These are phyloP conservation scores for Nyctalus aviator DNA, from an alignment of 2,797 vertebrate species.

Conservation along the genomic window DNA sequence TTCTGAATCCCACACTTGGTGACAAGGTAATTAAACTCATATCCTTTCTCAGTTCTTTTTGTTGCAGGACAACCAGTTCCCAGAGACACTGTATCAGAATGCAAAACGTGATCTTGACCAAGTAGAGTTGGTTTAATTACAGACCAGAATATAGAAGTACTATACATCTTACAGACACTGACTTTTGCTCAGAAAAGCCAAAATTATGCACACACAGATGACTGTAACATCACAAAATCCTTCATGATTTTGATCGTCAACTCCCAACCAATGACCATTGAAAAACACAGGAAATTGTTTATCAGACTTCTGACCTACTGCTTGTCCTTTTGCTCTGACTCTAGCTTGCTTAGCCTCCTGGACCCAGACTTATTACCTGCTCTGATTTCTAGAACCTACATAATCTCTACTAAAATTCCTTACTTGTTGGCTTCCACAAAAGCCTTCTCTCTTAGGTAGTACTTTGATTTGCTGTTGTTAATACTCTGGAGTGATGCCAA, in stretches of 20 bases:
- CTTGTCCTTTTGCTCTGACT: slow-evolving; percentile 19
- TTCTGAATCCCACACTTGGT: slow-evolving; percentile 26
- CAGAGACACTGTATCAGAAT: neutral
- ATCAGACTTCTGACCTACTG: neutral
- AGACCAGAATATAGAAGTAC: neutral
- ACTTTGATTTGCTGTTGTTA: slow-evolving; percentile 20
- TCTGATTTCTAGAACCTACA: slow-evolving; percentile 55
- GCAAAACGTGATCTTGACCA: neutral
- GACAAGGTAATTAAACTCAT: slow-evolving; percentile 1
- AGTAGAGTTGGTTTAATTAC: neutral
- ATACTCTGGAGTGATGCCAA: neutral
- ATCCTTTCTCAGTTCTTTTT: fast-evolving
- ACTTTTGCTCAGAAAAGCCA: neutral
- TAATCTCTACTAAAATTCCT: slow-evolving; percentile 15
- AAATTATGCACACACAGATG: neutral
- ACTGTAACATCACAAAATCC: neutral
- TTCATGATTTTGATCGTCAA: neutral
- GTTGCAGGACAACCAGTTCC: slow-evolving; percentile 64
- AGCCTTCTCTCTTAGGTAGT: neutral
- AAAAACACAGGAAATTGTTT: neutral
- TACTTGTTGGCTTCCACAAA: neutral
- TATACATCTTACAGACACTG: neutral
- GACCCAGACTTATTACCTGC: neutral
- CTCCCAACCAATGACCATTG: neutral
- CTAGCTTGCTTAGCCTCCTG: neutral